Percentiles rank a stretch among this genome's conserved stretches.
Evolutionary conservation across 2,797 vertebrate genomes (phyloP).

Genomic region (Sylvilagus floridanus): DNA sequence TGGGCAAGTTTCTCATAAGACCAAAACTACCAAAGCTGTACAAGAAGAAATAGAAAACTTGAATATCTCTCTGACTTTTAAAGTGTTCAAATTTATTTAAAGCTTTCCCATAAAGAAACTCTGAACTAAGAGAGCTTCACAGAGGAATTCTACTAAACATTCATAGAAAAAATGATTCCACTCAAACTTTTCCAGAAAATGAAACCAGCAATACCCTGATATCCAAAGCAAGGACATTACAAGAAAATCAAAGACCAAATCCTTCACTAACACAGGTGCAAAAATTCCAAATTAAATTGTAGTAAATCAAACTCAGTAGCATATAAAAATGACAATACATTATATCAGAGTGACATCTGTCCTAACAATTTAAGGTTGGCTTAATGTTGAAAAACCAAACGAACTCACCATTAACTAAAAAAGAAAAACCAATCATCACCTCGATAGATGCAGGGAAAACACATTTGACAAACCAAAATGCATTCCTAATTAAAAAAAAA

Average conservation of each 20-base stretch:
- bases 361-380: background rate
- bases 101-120: background rate
- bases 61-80: background rate
- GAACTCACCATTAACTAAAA: background rate
- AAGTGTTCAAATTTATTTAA: background rate
- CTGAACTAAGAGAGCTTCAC: background rate
- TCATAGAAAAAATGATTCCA: background rate
- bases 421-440: background rate
- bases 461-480: background rate
- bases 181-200: slow-evolving; percentile 34
- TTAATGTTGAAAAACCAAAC: background rate
- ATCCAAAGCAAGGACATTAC: background rate
- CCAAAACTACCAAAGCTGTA: background rate
- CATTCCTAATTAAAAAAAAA: background rate
- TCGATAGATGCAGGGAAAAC: background rate
- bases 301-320: background rate
- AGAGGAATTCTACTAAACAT: background rate
- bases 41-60: background rate
- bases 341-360: background rate
- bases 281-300: slow-evolving; percentile 33
- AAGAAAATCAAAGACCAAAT: background rate
- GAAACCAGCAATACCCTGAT: background rate
- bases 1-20: background rate
- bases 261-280: background rate
- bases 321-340: slow-evolving; percentile 14